phyloP scores from a whole-genome alignment of 1,140 invertebrate genomes.

The Diorhabda sublineata region DNA sequence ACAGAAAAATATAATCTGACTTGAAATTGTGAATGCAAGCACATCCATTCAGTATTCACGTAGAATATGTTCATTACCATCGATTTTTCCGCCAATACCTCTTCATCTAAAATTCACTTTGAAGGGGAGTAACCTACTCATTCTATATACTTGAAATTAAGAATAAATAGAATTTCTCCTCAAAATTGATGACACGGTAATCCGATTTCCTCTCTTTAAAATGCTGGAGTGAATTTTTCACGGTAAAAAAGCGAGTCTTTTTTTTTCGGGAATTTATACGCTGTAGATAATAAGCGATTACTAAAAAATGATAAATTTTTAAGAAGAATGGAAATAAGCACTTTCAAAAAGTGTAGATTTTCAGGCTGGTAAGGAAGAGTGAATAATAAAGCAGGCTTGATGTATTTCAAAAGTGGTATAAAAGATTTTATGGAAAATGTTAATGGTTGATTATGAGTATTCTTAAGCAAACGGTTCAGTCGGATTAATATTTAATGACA shows the following conservation, averaged over 20 bases:
- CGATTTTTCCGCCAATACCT: not conserved
- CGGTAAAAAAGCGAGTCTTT: not conserved
- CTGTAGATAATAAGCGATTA: constrained; percentile 1
- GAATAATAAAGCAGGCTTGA: too few species aligned
- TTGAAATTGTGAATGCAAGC: not conserved
- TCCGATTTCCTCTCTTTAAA: constrained; percentile 2
- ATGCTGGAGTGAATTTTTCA: constrained; percentile 2
- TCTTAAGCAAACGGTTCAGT: too few species aligned
- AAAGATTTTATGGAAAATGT: too few species aligned
- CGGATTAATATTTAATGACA: too few species aligned
- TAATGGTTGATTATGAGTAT: too few species aligned
- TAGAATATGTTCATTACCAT: not conserved
- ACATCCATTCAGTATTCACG: not conserved
- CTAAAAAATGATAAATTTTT: constrained; percentile 3
- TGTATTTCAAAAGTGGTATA: too few species aligned
- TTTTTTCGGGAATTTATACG: not conserved
- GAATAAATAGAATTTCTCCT: constrained; percentile 2
- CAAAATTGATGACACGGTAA: not conserved
- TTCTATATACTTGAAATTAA: not conserved
- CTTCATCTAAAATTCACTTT: constrained; percentile 1
- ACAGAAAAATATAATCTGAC: too few species aligned
- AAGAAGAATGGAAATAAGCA: not conserved
- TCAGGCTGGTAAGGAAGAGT: too few species aligned
- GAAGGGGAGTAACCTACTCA: not conserved
- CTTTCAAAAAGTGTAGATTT: too few species aligned